Evolutionary conservation across 2,797 vertebrate species (phyloP).

Genomic region (Lepidocolaptes lacrymiger): DNA sequence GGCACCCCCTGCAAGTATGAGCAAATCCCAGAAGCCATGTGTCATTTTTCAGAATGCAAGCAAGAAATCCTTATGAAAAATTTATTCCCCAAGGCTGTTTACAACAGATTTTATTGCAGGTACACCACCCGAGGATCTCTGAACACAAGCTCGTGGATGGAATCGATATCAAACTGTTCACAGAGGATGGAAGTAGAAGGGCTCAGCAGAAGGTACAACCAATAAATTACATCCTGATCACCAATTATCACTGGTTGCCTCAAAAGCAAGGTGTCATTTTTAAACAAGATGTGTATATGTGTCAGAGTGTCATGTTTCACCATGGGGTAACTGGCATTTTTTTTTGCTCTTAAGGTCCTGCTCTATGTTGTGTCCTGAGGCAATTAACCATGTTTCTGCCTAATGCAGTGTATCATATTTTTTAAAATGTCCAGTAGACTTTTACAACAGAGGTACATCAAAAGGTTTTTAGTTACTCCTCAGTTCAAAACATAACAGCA

Average conservation of each 20-base stretch:
- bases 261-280: background rate
- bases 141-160: background rate
- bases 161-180: background rate
- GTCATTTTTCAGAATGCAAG: background rate
- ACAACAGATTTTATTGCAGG: background rate
- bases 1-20: background rate
- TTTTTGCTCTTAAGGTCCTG: background rate
- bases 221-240: background rate
- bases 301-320: background rate
- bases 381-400: background rate
- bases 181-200: background rate
- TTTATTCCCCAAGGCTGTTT: background rate
- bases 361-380: background rate
- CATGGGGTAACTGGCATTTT: background rate
- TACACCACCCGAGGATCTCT: background rate
- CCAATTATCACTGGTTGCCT: background rate
- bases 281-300: accelerated
- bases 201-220: background rate
- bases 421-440: background rate
- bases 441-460: background rate
- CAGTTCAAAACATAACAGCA: background rate
- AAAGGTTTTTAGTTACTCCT: background rate
- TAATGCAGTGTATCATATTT: background rate
- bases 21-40: background rate
- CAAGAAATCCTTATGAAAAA: background rate